These are phyloP conservation scores for Actinostola sp. DNA, from an alignment of 92 coral and sea anemone genomes.

Conservation along the genomic window DNA sequence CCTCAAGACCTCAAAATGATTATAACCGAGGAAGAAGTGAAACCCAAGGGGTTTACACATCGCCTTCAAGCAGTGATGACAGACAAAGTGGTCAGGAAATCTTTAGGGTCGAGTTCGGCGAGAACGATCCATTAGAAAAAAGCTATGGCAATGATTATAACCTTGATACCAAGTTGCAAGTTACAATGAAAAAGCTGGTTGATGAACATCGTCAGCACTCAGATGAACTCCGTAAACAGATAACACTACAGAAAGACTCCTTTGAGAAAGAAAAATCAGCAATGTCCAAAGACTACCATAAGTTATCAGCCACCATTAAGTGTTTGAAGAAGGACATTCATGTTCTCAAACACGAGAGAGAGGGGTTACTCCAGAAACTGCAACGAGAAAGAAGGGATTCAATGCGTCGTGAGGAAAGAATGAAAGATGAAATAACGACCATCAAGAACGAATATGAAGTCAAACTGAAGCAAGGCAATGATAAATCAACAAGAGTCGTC, in stretches of 20 bases:
- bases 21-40: constrained; percentile 8
- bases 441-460: constrained; percentile 53
- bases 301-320: constrained; percentile 43
- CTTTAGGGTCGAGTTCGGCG: not conserved
- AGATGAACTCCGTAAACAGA: constrained; percentile 52
- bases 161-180: constrained; percentile 8
- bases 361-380: constrained; percentile 37
- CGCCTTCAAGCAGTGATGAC: not conserved
- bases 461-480: constrained; percentile 54
- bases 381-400: constrained; percentile 44
- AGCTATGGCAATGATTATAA: not conserved
- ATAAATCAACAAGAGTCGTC: constrained; percentile 38
- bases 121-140: not conserved
- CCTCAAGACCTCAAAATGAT: not conserved
- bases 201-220: constrained; percentile 47
- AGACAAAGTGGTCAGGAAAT: not conserved
- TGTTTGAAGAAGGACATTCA: constrained; percentile 63
- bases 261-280: constrained; percentile 43
- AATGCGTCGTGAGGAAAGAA: constrained; percentile 28
- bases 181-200: constrained; percentile 22
- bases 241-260: constrained; percentile 51
- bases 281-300: constrained; percentile 16
- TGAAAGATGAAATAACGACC: constrained; percentile 45
- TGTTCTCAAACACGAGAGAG: constrained; percentile 60
- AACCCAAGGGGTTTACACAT: not conserved